Base-by-base conservation (phyloP, 2,888 invertebrate species). In the Hirtodrosophila duncani region DNA sequence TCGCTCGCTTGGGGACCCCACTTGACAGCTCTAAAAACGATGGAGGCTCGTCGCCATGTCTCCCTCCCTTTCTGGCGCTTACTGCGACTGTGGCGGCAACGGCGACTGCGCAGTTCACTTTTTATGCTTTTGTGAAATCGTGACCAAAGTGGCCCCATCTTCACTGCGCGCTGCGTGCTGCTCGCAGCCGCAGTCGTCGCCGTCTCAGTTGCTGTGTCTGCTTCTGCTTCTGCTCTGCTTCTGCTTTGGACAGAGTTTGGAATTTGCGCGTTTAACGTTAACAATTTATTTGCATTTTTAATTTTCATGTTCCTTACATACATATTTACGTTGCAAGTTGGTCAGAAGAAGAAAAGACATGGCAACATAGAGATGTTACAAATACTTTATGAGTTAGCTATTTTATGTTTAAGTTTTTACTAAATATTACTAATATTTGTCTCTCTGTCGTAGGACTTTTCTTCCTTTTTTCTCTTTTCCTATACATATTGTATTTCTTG, bases 271-370 rank as follows among this genome's bases (percentile, higher is more conserved):
- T 63, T 72, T 57, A 68, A 63, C 78, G 63, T 75, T 79, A 70
- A 81, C 75, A 79, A 79, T 75, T 81, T 81, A 75, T 75, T 75
- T 81, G 74, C 74, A 75, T 75, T 75, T 81, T 75, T 81, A 75
- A 75, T 75, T 81, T 81, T 75, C 71, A 75, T 81, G 79, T 80
- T 49, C 55, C 44, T 27, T 29, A 26, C 34, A 5, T 18, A 37
- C 21, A 29, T 37, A n/a, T 43, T 24, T 44, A n/a, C 26, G 26
- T 29, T 13, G 3, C 8, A 13, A 3, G 2, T 14, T 16, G 7
- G n/a, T 13, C 16, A 16, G 16, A 31, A 16, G 16, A 9, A 7
- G 6, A 1, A 7, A 10, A 11, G 6, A 8, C n/a, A n/a, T n/a
- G n/a, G n/a, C n/a, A n/a, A n/a, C n/a, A n/a, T n/a, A n/a, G n/a